Conservation (phyloP, 2,797 vertebrate species). For the Pampus argenteus region DNA sequence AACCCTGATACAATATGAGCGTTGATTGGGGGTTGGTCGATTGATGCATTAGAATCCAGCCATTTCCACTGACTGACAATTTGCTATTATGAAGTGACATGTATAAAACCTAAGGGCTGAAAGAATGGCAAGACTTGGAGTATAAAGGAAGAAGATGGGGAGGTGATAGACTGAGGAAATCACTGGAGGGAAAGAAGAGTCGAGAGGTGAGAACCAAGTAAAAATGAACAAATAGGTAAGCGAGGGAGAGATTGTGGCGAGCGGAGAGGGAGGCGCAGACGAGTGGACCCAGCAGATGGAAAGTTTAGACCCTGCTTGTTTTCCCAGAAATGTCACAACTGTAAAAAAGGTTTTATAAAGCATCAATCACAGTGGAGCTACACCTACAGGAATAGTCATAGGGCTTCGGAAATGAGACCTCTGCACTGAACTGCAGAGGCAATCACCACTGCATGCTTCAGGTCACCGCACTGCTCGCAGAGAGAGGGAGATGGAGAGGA, state of each 20-base stretch:
- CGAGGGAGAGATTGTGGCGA: conserved; percentile 36
- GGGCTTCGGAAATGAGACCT: conserved; percentile 74
- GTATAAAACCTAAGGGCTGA: not conserved
- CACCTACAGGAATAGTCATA: conserved; percentile 74
- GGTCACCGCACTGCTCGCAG: not conserved
- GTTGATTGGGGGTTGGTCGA: too few relatives aligned
- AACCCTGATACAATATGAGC: not conserved
- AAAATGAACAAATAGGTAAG: conserved; percentile 36
- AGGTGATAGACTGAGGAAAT: conserved; percentile 39
- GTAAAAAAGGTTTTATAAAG: conserved; percentile 80
- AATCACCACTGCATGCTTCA: conserved; percentile 11
- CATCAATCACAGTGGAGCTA: conserved; percentile 75
- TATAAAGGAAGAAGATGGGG: conserved; percentile 15
- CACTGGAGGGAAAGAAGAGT: conserved; percentile 26
- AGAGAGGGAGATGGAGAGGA: conserved; percentile 47
- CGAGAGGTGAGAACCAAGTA: conserved; percentile 24
- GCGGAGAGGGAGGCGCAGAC: conserved; percentile 40
- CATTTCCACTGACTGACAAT: not conserved
- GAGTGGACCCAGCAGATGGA: conserved; percentile 46
- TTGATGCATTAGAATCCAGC: not conserved
- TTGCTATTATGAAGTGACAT: not conserved
- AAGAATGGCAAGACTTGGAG: conserved; percentile 47
- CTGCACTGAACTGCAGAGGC: conserved; percentile 72
- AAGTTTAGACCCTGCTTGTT: conserved; percentile 79
- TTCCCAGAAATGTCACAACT: conserved; percentile 83